These are phyloP conservation scores for Suricata suricatta DNA, from an alignment of 2,113 vertebrate genomes.

Conservation along the genomic window DNA sequence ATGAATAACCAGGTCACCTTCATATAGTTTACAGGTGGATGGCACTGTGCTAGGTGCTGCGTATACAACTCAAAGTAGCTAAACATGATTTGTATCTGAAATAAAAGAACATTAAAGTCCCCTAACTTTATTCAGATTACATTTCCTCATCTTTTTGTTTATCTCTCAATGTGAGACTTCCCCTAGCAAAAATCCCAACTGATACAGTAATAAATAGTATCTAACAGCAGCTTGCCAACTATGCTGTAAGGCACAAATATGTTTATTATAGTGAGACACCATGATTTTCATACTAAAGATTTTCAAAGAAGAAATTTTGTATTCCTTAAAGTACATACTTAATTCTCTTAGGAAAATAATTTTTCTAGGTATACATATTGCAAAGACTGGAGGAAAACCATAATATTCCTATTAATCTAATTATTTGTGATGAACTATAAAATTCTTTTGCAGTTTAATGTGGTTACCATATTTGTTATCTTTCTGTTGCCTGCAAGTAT, in stretches of 20 bases:
- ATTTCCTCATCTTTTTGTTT: slow-evolving; percentile 6
- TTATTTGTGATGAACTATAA: slow-evolving; percentile 44
- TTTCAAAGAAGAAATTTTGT: slow-evolving; percentile 40
- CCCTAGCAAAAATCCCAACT: not conserved
- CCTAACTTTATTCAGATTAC: not conserved
- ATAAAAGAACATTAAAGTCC: not conserved
- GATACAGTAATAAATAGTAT: not conserved
- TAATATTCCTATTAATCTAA: not conserved
- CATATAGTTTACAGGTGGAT: not conserved
- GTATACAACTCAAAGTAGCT: not conserved
- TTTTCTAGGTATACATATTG: slow-evolving; percentile 15
- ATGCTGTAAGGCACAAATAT: slow-evolving; percentile 19
- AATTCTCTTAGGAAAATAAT: slow-evolving; percentile 30
- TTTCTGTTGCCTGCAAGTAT: slow-evolving; percentile 37
- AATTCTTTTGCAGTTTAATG: slow-evolving; percentile 34
- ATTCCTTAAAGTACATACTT: slow-evolving; percentile 22
- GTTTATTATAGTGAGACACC: not conserved
- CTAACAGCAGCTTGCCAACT: slow-evolving; percentile 22
- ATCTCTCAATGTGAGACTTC: not conserved
- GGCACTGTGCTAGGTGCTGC: not conserved
- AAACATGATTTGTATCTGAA: slow-evolving; percentile 15
- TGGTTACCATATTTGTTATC: not conserved
- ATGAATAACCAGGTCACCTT: not conserved
- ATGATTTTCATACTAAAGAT: slow-evolving; percentile 32
- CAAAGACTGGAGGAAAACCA: not conserved